These are phyloP conservation scores for Orthosia gracilis DNA, from an alignment of 2,888 invertebrate genomes.

Conservation along the genomic window DNA sequence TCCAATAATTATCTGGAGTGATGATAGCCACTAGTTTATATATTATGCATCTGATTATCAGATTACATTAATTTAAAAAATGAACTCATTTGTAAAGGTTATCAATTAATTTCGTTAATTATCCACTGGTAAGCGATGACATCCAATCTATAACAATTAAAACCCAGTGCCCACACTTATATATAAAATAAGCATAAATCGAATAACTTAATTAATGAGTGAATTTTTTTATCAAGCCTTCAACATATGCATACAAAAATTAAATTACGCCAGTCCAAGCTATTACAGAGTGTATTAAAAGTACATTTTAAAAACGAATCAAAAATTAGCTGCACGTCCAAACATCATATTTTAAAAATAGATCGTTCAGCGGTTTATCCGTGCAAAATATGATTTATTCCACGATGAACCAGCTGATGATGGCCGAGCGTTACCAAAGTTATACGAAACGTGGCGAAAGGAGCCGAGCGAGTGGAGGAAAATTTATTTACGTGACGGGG, in stretches of 20 bases:
- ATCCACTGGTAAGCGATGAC: constrained; percentile 8
- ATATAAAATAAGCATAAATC: too few species aligned
- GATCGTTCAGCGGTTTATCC: constrained; percentile 16
- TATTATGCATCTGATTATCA: neutral
- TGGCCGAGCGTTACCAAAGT: constrained; percentile 30
- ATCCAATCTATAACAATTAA: neutral
- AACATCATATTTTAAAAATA: neutral
- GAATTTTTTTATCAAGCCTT: too few species aligned
- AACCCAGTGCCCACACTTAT: too few species aligned
- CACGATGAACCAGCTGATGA: constrained; percentile 20
- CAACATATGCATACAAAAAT: constrained; percentile 1
- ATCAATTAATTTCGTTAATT: constrained; percentile 25
- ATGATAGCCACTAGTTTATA: constrained; percentile 28
- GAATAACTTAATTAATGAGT: neutral
- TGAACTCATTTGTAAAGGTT: too few species aligned
- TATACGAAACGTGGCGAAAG: constrained; percentile 39
- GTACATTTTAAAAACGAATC: too few species aligned
- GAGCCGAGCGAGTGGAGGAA: constrained; percentile 16
- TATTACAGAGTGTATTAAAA: constrained; percentile 14
- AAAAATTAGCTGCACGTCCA: too few species aligned
- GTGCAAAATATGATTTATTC: constrained; percentile 52
- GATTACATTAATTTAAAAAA: neutral
- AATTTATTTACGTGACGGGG: constrained; percentile 64
- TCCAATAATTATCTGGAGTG: constrained; percentile 27
- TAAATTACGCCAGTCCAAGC: neutral